Percentiles rank a stretch among this genome's conserved stretches.
Evolutionary conservation across 2,113 vertebrate genomes (phyloP).

Genomic region (Scolopax mira): DNA sequence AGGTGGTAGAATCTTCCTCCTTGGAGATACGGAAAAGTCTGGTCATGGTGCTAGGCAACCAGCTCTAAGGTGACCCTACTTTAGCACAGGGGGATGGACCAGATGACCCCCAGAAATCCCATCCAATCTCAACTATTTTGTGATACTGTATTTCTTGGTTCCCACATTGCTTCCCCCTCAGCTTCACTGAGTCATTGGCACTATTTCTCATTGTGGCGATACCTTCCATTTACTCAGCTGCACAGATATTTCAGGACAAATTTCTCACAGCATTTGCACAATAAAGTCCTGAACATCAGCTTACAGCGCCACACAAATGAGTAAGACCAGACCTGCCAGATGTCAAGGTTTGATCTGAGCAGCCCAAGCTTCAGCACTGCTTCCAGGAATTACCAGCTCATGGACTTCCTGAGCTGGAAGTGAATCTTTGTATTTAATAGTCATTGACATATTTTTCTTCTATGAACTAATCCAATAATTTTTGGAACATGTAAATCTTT

Average conservation of each 20-base stretch:
- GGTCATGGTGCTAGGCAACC: neutral
- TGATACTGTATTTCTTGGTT: neutral
- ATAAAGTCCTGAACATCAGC: neutral
- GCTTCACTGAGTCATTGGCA: neutral
- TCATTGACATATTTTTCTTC: neutral
- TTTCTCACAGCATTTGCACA: neutral
- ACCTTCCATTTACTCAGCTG: neutral
- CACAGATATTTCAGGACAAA: neutral
- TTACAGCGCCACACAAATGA: neutral
- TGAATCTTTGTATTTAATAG: neutral
- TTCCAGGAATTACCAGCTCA: neutral
- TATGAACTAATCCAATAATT: neutral
- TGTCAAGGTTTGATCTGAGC: neutral
- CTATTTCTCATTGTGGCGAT: neutral
- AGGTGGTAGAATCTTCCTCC: neutral
- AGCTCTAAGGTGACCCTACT: neutral
- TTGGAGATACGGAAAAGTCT: neutral
- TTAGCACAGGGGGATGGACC: neutral
- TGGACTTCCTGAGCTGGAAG: neutral
- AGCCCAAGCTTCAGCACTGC: neutral
- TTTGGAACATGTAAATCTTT: neutral
- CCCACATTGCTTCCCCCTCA: neutral
- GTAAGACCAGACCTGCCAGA: neutral
- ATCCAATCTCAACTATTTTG: neutral
- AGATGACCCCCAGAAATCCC: neutral